These are phyloP conservation scores for Aplidium turbinatum DNA, from an alignment of 23 tunicate species.

Conservation along the genomic window DNA sequence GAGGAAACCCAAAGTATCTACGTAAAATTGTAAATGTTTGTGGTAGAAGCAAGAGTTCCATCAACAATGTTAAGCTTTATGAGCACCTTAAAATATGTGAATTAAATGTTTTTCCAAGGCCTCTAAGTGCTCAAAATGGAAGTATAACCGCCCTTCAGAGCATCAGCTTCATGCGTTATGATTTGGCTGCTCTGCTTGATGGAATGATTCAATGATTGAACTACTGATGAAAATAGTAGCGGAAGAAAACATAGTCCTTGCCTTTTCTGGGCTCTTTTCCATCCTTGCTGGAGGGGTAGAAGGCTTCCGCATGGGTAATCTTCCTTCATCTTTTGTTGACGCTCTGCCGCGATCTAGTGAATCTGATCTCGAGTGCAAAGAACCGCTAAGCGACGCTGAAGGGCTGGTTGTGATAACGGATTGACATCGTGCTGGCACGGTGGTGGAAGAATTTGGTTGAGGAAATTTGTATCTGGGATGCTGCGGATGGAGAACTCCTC, in stretches of 20 bases:
- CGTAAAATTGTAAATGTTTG: too few relatives aligned
- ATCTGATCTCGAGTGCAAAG: constrained; percentile 21
- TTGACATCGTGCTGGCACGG: constrained; percentile 14
- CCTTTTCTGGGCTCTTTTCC: constrained; percentile 36
- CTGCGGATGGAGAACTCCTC: not conserved
- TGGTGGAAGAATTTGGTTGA: not conserved
- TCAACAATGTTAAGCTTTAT: too few relatives aligned
- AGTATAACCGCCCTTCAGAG: too few relatives aligned
- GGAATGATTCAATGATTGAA: too few relatives aligned
- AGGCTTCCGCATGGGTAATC: not conserved
- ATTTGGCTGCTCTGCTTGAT: too few relatives aligned
- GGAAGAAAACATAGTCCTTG: not conserved
- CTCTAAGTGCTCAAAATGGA: too few relatives aligned
- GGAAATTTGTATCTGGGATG: not conserved
- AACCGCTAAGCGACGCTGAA: not conserved
- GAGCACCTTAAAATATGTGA: too few relatives aligned
- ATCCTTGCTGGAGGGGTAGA: constrained; percentile 4
- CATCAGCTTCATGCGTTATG: too few relatives aligned
- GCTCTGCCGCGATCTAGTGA: constrained; percentile 30
- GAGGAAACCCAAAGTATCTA: too few relatives aligned
- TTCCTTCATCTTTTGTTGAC: not conserved
- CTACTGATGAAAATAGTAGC: too few relatives aligned
- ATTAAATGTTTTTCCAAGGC: too few relatives aligned
- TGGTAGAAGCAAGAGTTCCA: too few relatives aligned
- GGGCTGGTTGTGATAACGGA: constrained; percentile 20